Evolutionary conservation across 2,797 vertebrate species (phyloP).

Genomic region (Molossus alvarezi): DNA sequence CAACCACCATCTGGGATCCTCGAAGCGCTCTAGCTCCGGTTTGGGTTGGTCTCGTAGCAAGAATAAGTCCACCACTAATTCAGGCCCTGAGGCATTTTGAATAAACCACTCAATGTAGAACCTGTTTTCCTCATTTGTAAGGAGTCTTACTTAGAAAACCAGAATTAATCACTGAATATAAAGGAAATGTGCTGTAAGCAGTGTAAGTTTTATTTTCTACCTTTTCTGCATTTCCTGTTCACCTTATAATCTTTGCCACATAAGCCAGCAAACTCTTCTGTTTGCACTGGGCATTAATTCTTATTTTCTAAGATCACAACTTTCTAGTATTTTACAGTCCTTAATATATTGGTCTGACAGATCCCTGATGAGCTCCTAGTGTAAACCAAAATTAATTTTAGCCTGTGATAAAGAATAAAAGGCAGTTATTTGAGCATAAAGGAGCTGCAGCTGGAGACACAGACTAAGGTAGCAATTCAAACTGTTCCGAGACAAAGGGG

Average conservation of each 20-base stretch:
- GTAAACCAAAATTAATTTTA: background rate
- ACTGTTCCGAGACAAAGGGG: background rate
- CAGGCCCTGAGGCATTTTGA: background rate
- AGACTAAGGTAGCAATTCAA: background rate
- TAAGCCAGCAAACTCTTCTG: background rate
- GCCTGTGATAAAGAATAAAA: background rate
- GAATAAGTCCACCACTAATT: background rate
- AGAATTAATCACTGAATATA: background rate
- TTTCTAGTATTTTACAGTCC: slow-evolving; percentile 26
- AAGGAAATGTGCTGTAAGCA: background rate
- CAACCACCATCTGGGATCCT: background rate
- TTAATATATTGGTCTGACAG: background rate
- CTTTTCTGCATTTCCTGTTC: background rate
- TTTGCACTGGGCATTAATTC: background rate
- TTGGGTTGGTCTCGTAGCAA: too few relatives aligned
- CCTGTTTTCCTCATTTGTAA: background rate
- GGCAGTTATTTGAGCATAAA: background rate
- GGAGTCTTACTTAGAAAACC: background rate
- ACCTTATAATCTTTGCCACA: background rate
- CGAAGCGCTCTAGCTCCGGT: background rate
- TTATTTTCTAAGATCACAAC: background rate
- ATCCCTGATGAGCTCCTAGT: background rate
- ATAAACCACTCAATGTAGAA: background rate
- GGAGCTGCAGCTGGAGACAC: background rate
- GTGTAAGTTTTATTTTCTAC: background rate